A percentile compares a stretch with the other conserved stretches of the same genome.
These are phyloP conservation scores for Ascidia mentula DNA, from an alignment of 23 tunicate genomes.

Conservation along the genomic window DNA sequence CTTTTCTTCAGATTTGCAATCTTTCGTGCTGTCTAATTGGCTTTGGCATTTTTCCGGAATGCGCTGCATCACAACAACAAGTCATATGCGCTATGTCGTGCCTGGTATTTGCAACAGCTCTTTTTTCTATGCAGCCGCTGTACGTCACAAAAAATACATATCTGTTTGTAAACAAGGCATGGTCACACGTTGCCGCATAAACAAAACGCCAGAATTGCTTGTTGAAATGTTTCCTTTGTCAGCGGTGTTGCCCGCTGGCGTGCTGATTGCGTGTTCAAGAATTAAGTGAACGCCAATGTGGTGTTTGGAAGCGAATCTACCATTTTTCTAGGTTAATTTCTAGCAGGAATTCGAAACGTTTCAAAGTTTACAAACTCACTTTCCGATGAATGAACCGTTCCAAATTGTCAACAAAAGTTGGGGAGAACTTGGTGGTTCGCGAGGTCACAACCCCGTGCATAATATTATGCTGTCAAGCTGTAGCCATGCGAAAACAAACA, in stretches of 20 bases:
- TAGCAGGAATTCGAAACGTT: too few relatives aligned
- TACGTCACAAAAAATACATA: neutral
- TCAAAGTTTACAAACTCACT: neutral
- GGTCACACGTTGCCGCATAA: constrained; percentile 1
- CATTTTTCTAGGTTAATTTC: too few relatives aligned
- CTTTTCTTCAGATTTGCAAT: neutral
- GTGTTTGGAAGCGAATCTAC: neutral
- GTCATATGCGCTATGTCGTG: neutral
- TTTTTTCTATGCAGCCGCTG: too few relatives aligned
- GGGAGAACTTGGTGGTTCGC: neutral
- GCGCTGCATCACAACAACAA: neutral
- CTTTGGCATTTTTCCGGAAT: constrained; percentile 8
- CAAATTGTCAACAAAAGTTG: neutral
- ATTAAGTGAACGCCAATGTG: neutral
- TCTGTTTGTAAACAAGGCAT: neutral
- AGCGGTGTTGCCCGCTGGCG: neutral
- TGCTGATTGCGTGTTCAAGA: neutral
- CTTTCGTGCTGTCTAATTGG: neutral
- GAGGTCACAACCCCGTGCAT: neutral
- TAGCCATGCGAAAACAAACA: neutral
- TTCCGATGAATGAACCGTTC: neutral
- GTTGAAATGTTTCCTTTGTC: neutral
- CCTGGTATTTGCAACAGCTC: too few relatives aligned
- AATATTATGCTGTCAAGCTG: neutral
- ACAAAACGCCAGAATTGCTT: neutral